A percentile compares a stretch with the other conserved stretches of the same genome.
Conservation (phyloP, 2,113 vertebrate species). For the Nothoprocta perdicaria region DNA sequence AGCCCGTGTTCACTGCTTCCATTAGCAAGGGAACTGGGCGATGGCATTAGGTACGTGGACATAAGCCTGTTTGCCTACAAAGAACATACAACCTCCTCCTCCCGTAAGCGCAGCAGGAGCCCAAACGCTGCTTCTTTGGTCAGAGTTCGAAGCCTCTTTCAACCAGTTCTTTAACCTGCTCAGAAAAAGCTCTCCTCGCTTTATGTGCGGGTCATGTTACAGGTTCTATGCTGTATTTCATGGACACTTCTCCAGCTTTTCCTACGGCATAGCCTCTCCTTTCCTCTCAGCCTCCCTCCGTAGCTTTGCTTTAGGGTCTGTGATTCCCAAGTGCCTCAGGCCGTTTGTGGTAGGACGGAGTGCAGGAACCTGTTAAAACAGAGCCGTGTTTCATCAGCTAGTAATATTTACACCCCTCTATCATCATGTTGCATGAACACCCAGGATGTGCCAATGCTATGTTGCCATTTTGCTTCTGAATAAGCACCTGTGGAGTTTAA, state of each 20-base stretch:
- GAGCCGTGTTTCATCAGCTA: neutral
- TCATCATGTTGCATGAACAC: neutral
- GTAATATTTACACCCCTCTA: neutral
- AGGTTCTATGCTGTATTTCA: accelerated
- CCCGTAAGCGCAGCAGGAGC: conserved; percentile 37
- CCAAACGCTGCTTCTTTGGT: conserved; percentile 22
- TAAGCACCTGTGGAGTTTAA: neutral
- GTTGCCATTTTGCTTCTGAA: neutral
- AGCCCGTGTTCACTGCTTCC: neutral
- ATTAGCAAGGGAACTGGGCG: conserved; percentile 3
- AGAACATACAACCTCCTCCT: conserved; percentile 7
- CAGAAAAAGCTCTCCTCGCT: neutral
- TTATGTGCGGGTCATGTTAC: neutral
- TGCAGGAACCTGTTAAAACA: neutral
- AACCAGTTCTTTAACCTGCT: conserved; percentile 35
- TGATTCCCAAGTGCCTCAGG: neutral
- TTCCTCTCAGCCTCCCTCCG: neutral
- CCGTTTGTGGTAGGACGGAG: neutral
- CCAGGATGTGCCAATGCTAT: neutral
- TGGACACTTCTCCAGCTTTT: neutral
- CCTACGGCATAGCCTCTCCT: neutral
- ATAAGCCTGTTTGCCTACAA: conserved; percentile 50
- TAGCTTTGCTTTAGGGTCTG: neutral
- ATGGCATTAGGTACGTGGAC: conserved; percentile 25
- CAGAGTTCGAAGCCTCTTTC: conserved; percentile 18